These are phyloP conservation scores for Cataglyphis hispanica DNA, from an alignment of 1,140 invertebrate genomes.

Conservation along the genomic window DNA sequence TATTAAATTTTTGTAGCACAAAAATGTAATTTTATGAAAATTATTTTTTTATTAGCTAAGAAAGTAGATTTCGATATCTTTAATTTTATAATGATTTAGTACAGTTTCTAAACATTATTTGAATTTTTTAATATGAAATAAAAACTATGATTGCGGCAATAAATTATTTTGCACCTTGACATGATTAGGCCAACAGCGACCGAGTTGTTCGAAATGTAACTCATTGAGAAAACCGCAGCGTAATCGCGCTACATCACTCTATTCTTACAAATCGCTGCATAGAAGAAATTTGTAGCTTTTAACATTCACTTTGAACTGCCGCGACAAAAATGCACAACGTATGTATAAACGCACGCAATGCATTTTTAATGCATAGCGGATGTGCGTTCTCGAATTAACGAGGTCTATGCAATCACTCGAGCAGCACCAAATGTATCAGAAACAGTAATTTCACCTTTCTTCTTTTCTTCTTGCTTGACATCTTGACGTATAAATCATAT, in stretches of 20 bases:
- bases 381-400: conserved; percentile 68
- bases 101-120: background rate
- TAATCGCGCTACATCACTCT: conserved; percentile 2
- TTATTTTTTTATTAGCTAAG: background rate
- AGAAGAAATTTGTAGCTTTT: conserved; percentile 22
- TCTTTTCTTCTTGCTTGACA: conserved; percentile 45
- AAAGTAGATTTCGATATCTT: background rate
- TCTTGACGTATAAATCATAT: conserved; percentile 27
- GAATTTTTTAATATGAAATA: background rate
- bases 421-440: conserved; percentile 21
- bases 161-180: conserved; percentile 13
- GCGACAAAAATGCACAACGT: conserved; percentile 60
- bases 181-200: background rate
- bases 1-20: background rate
- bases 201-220: conserved; percentile 12
- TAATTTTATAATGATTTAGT: background rate
- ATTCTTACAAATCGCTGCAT: background rate
- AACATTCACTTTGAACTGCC: background rate
- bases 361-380: conserved; percentile 69
- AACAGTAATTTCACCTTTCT: conserved; percentile 36
- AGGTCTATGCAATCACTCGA: conserved; percentile 67
- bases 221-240: conserved; percentile 11
- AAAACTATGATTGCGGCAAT: conserved; percentile 1
- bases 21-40: background rate
- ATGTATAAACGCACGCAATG: conserved; percentile 46